Conservation (phyloP, 2,797 vertebrate genomes). For the Alexandromys oeconomus region DNA sequence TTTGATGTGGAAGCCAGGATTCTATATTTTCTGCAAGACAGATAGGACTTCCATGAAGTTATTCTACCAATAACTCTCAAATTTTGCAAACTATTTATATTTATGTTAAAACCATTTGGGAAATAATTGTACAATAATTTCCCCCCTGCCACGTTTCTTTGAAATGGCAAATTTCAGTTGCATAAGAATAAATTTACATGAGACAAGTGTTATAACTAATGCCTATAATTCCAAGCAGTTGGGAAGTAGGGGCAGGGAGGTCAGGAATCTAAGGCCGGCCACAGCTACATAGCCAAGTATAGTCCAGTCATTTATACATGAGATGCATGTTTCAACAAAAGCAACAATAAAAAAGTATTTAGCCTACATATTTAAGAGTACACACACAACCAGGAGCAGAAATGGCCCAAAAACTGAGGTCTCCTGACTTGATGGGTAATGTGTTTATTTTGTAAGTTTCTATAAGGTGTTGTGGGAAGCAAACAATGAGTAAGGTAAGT, state of each 20-base stretch:
- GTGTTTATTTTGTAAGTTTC: conserved; percentile 50
- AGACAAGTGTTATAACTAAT: background rate
- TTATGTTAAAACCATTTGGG: conserved; percentile 31
- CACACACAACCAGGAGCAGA: conserved; percentile 43
- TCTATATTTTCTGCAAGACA: conserved; percentile 46
- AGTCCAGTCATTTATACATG: background rate
- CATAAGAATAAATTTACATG: conserved; percentile 35
- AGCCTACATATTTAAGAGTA: background rate
- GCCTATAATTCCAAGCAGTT: background rate
- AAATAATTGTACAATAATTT: conserved; percentile 33
- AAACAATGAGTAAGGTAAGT: conserved; percentile 46
- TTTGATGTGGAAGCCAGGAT: background rate
- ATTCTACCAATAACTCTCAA: conserved; percentile 24
- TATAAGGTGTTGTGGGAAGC: conserved; percentile 3
- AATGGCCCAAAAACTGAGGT: background rate
- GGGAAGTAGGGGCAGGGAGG: background rate
- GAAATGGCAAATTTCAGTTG: conserved; percentile 44
- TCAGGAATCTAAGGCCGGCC: background rate
- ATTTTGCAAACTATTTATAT: conserved; percentile 8
- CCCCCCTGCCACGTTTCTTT: conserved; percentile 14
- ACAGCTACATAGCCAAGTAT: background rate
- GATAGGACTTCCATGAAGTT: conserved; percentile 15
- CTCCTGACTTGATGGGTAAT: conserved; percentile 50
- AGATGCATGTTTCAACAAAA: background rate
- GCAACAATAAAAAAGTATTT: background rate